Percentiles rank a stretch among this genome's conserved stretches.
Conservation (phyloP, 2,888 invertebrate species). For the Rhimphoctona megacephalus region DNA sequence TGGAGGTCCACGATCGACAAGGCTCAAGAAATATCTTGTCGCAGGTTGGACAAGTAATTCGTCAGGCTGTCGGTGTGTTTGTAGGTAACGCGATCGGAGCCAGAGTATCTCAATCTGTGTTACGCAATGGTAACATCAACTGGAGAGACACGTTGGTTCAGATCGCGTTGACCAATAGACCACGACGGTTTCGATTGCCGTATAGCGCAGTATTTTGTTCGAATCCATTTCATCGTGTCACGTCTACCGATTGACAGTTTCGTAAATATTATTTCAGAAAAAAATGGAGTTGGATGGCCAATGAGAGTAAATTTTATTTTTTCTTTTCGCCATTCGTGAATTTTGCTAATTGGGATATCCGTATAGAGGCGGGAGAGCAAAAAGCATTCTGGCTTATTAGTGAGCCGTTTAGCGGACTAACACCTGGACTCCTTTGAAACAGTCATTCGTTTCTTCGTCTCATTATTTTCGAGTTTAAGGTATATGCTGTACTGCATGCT, state of each 20-base stretch:
- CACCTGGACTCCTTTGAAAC: conserved; percentile 25
- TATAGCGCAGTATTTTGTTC: not conserved
- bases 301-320: not conserved
- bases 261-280: not conserved
- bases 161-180: conserved; percentile 39
- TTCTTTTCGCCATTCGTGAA: not conserved
- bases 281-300: not conserved
- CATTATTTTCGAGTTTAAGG: not conserved
- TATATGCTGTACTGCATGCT: too few species aligned
- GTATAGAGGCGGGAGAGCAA: conserved; percentile 7
- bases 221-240: not conserved
- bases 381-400: conserved; percentile 52
- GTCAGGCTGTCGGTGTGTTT: conserved; percentile 9
- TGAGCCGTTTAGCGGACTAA: conserved; percentile 47
- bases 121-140: conserved; percentile 38
- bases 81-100: conserved; percentile 43
- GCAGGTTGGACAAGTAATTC: conserved; percentile 14
- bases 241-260: not conserved
- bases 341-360: conserved; percentile 43
- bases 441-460: not conserved
- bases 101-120: conserved; percentile 28
- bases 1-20: conserved; percentile 17
- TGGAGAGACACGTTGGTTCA: conserved; percentile 1
- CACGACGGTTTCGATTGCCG: conserved; percentile 43
- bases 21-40: conserved; percentile 20